Evolutionary conservation across 2,888 invertebrate genomes (phyloP), one percentile per base, ranked within the genome.

Genomic region (Caenorhabditis zanzibari): DNA sequence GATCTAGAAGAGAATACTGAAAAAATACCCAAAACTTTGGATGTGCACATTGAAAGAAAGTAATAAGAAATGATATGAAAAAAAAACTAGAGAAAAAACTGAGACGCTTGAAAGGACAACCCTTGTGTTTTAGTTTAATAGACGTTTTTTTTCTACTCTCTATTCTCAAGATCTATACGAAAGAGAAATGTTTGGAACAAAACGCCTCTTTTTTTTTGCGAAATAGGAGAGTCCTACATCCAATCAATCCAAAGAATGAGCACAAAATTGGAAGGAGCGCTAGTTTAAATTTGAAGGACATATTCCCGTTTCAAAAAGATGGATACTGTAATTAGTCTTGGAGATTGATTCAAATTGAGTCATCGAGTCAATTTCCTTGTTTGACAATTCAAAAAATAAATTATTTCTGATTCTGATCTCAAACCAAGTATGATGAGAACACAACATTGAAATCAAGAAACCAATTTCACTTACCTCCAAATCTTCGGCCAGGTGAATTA

Each of bases 401-500:
- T 32, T 7, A 32, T 4, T 32, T 32, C 32, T 32, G 32, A 32
- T 7, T 32, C 32, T 32, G 4, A n/a, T n/a, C n/a, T n/a, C n/a
- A n/a, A n/a, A n/a, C n/a, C n/a, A n/a, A n/a, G n/a, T n/a, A n/a
- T n/a, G n/a, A n/a, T n/a, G n/a, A n/a, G n/a, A n/a, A n/a, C n/a
- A n/a, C n/a, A n/a, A n/a, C n/a, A n/a, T n/a, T n/a, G n/a, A n/a
- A 61, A 61, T 41, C 22, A 2, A 16, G 24, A 19, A 14, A 10
- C 14, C 22, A 59, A 59, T 12, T n/a, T 19, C 10, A 66, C 77
- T 71, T 47, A 77, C 77, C 69, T 77, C 69, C 10, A 63, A 63
- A 32, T 77, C n/a, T 12, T 69, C 77, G n/a, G 69, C 35, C 77
- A 69, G n/a, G n/a, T 71, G 59, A 35, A 77, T 71, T 71, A 63